Evolutionary conservation across 2,113 vertebrate genomes (phyloP).

Genomic region (Neopipo cinnamomea): DNA sequence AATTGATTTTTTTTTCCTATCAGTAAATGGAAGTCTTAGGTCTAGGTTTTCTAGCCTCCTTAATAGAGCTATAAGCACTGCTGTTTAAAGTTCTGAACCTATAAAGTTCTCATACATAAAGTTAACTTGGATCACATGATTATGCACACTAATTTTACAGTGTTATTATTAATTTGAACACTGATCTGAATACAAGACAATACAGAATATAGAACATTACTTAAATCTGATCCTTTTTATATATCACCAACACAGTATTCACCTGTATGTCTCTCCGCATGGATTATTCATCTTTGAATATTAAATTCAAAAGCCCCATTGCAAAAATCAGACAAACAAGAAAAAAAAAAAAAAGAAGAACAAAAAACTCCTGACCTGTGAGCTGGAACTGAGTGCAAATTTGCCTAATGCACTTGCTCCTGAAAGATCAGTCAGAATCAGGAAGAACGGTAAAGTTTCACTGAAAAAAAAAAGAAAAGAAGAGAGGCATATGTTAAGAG

Average conservation of each 20-base stretch:
- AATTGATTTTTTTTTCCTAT: background rate
- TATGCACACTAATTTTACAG: background rate
- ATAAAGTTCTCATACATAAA: background rate
- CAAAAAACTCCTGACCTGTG: slow-evolving; percentile 78
- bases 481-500: background rate
- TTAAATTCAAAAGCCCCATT: background rate
- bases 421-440: slow-evolving; percentile 93
- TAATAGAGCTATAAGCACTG: background rate
- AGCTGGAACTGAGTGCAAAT: slow-evolving; percentile 92
- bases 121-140: background rate
- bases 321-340: background rate
- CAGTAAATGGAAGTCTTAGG: background rate
- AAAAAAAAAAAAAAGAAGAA: too few species aligned
- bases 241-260: background rate
- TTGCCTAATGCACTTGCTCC: slow-evolving; percentile 92
- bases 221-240: background rate
- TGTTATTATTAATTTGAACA: background rate
- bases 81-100: background rate
- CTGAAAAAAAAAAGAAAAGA: slow-evolving; percentile 64
- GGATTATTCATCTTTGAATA: background rate
- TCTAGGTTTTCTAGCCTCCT: background rate
- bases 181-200: background rate
- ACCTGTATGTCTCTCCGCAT: background rate
- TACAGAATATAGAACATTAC: background rate
- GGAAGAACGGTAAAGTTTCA: slow-evolving; percentile 92